Evolutionary conservation across 2,888 invertebrate genomes (phyloP).

Genomic region (Chironomus tentans): DNA sequence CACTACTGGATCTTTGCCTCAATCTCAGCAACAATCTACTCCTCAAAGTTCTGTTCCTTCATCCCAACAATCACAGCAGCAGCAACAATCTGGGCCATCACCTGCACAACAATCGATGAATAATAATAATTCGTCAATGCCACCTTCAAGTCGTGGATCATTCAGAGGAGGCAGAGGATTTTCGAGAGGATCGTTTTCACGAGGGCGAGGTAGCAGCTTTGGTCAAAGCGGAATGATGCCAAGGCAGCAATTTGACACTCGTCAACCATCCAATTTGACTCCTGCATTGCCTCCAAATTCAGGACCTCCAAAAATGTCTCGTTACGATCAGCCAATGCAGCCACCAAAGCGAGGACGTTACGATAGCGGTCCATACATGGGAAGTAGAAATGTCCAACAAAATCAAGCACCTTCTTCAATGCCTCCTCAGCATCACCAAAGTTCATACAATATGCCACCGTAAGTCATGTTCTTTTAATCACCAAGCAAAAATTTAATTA

Average conservation of each 20-base stretch:
- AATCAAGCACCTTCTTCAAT: background rate
- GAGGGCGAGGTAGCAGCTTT: background rate
- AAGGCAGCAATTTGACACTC: slow-evolving; percentile 14
- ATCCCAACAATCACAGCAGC: background rate
- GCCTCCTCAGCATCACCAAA: slow-evolving; percentile 19
- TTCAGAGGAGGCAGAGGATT: background rate
- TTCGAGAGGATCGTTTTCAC: background rate
- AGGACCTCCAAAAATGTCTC: background rate
- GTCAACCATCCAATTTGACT: slow-evolving; percentile 13
- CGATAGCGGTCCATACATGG: background rate
- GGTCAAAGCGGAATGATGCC: background rate
- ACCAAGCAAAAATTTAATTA: background rate
- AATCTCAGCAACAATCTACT: background rate
- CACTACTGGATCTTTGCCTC: background rate
- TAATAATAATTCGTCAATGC: background rate
- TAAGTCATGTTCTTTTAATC: background rate
- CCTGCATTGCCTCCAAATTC: background rate
- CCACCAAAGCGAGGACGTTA: slow-evolving; percentile 15
- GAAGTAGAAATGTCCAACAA: slow-evolving; percentile 5
- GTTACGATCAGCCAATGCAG: background rate
- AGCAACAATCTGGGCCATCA: background rate
- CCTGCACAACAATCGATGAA: background rate
- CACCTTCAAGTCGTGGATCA: background rate
- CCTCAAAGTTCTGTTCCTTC: background rate
- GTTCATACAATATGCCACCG: slow-evolving; percentile 12